A percentile compares a stretch with the other conserved stretches of the same genome.
These are phyloP conservation scores for Hirundo rustica DNA, from an alignment of 2,797 vertebrate species.

Conservation along the genomic window DNA sequence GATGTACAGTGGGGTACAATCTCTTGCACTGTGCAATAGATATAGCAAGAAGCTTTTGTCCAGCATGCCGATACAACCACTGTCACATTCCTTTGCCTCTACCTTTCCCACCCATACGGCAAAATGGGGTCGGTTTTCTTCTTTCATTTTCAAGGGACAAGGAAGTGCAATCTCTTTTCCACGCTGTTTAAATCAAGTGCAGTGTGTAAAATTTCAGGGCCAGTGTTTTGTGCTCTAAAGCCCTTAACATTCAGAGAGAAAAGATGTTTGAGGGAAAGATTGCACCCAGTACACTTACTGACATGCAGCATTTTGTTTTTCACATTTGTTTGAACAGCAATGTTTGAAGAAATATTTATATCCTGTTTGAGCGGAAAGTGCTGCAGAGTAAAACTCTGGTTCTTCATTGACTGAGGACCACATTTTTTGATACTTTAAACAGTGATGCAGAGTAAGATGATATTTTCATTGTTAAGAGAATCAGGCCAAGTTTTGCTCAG, in stretches of 20 bases:
- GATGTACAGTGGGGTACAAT: not conserved
- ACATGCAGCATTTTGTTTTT: not conserved
- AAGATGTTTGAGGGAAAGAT: not conserved
- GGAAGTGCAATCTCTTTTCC: not conserved
- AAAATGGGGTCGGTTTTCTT: not conserved
- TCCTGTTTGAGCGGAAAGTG: not conserved
- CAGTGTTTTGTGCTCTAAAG: not conserved
- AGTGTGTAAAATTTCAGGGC: not conserved
- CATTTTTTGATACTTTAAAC: not conserved
- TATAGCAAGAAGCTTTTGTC: not conserved
- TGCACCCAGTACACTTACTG: not conserved
- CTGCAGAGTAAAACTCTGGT: not conserved
- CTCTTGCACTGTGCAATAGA: not conserved
- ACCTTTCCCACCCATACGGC: not conserved
- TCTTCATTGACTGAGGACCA: not conserved
- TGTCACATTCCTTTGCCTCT: not conserved
- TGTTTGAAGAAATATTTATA: not conserved
- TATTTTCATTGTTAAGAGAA: not conserved
- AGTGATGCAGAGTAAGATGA: not conserved
- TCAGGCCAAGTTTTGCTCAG: not conserved
- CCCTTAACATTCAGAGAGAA: not conserved
- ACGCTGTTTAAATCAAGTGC: not conserved
- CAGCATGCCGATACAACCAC: not conserved
- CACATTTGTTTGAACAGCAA: not conserved
- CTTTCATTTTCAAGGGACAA: not conserved